phyloP scores from a whole-genome alignment of 2,888 invertebrate genomes.

The Calephelis perditalis region DNA sequence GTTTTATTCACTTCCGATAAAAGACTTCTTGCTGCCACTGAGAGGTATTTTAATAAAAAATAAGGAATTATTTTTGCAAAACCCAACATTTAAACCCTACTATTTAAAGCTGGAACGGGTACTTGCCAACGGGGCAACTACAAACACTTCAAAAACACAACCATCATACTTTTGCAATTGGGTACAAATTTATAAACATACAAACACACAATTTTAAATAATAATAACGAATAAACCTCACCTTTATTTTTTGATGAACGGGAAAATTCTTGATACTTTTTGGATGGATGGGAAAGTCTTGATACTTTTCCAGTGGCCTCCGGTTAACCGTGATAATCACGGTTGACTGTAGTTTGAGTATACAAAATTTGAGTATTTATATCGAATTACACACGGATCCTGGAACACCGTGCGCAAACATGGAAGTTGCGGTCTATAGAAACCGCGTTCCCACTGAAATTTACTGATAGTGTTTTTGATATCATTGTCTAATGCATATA shows the following conservation, averaged over 20 bases:
- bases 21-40: too few species aligned
- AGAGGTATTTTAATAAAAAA: too few species aligned
- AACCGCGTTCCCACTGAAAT: background rate
- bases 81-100: too few species aligned
- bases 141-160: too few species aligned
- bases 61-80: too few species aligned
- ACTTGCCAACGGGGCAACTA: too few species aligned
- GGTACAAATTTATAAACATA: too few species aligned
- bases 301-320: slow-evolving; percentile 2
- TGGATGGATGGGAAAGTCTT: background rate
- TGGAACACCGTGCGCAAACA: background rate
- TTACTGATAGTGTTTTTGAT: background rate
- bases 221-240: background rate
- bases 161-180: too few species aligned
- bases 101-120: too few species aligned
- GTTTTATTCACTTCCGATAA: too few species aligned
- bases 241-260: background rate
- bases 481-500: background rate
- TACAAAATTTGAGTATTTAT: background rate
- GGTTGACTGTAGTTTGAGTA: background rate
- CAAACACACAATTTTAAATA: too few species aligned
- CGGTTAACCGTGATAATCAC: slow-evolving; percentile 4
- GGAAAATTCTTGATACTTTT: background rate
- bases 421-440: background rate
- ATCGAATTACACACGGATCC: background rate